phyloP scores from a whole-genome alignment of 2,797 vertebrate genomes.

The Steatocranus sp. region DNA sequence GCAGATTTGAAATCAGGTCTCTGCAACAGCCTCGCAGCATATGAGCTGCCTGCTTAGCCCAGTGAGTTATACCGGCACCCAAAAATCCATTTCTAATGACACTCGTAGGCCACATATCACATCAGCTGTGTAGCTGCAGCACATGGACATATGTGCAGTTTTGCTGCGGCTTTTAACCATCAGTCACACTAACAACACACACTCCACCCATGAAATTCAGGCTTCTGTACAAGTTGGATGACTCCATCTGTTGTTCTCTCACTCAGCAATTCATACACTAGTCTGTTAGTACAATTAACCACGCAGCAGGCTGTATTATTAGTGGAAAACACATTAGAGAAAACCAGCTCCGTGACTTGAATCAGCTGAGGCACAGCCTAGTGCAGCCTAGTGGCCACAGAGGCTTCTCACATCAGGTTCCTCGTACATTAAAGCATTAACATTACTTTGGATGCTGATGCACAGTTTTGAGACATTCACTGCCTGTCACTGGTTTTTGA shows the following conservation, averaged over 20 bases:
- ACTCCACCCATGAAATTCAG: neutral
- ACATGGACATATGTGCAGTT: neutral
- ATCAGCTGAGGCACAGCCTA: neutral
- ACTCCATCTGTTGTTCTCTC: neutral
- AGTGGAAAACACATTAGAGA: neutral
- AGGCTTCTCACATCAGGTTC: neutral
- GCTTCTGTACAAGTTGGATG: neutral
- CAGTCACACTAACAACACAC: neutral
- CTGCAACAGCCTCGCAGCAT: neutral
- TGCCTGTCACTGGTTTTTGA: neutral
- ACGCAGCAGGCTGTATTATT: neutral
- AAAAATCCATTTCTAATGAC: neutral
- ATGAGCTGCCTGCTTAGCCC: neutral
- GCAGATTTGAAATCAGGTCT: neutral
- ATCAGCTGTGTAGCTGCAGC: neutral
- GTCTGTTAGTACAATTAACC: neutral
- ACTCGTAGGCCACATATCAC: neutral
- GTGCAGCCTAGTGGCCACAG: neutral
- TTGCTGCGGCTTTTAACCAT: neutral
- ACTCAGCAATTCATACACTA: neutral
- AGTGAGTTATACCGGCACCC: neutral
- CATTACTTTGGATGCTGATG: neutral
- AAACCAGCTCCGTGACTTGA: neutral
- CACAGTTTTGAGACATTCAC: neutral
- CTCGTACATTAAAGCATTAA: rapidly evolving